Conservation (phyloP, 2,797 vertebrate species). For the Chelonia mydas region DNA sequence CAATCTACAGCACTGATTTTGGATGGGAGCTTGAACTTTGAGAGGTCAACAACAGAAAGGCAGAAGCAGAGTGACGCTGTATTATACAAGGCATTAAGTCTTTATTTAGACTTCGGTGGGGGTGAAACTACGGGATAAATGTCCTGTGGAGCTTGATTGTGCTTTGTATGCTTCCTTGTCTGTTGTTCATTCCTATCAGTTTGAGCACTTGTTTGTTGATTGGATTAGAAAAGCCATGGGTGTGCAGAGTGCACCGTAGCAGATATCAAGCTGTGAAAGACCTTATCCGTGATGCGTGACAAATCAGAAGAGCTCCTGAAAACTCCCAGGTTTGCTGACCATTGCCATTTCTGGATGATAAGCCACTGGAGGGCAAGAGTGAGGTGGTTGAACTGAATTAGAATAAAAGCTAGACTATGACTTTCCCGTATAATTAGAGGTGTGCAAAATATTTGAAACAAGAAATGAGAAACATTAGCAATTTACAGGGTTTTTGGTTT, state of each 20-base stretch:
- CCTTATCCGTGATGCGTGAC: background rate
- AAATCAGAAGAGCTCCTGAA: background rate
- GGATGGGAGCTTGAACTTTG: background rate
- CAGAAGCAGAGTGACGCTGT: background rate
- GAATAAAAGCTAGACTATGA: background rate
- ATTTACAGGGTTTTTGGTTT: background rate
- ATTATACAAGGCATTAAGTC: background rate
- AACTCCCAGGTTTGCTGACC: background rate
- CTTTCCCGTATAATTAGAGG: background rate
- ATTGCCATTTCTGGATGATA: background rate
- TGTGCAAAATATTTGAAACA: background rate
- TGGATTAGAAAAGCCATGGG: background rate
- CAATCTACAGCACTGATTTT: background rate
- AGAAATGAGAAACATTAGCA: background rate
- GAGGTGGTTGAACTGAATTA: background rate
- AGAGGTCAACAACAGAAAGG: background rate
- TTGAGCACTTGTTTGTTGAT: background rate
- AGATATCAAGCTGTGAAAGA: background rate
- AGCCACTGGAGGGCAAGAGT: background rate
- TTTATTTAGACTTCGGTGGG: background rate
- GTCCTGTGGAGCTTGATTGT: background rate
- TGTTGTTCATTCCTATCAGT: background rate
- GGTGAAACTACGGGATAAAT: background rate
- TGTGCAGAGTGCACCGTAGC: too few relatives aligned
- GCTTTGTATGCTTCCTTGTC: background rate